A percentile compares a stretch with the other conserved stretches of the same genome.
Evolutionary conservation across 1,140 invertebrate genomes (phyloP).

Genomic region (Drosophila prosaltans): DNA sequence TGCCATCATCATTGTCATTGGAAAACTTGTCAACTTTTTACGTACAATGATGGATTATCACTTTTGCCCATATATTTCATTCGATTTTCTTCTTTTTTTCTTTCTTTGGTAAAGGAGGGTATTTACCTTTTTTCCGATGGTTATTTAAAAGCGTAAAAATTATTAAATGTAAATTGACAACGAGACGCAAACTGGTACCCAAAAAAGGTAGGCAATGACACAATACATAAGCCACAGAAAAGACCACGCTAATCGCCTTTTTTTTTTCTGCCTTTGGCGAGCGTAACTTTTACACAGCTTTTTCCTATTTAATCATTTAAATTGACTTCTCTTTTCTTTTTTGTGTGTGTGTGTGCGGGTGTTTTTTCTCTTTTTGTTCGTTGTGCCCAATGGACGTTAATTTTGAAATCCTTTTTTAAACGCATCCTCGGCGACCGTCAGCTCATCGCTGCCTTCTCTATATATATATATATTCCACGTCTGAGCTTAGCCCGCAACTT

Average conservation of each 20-base stretch:
- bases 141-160: conserved; percentile 40
- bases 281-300: conserved; percentile 55
- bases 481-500: conserved; percentile 52
- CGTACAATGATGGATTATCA: conserved; percentile 70
- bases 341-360: no score
- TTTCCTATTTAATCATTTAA: conserved; percentile 78
- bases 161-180: conserved; percentile 72
- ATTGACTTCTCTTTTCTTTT: conserved; percentile 64
- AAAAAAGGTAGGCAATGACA: conserved; percentile 32
- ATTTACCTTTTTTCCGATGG: conserved; percentile 51
- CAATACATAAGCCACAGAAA: conserved; percentile 58
- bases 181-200: conserved; percentile 34
- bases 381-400: conserved; percentile 65
- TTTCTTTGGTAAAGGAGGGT: background rate
- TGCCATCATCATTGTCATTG: conserved; percentile 10
- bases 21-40: conserved; percentile 40
- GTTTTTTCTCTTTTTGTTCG: background rate
- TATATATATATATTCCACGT: background rate
- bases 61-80: conserved; percentile 24
- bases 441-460: no score
- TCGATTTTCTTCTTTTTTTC: background rate
- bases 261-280: conserved; percentile 23
- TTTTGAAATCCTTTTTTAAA: conserved; percentile 76
- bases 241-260: conserved; percentile 66
- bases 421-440: conserved; percentile 6